Evolutionary conservation across 2,888 invertebrate genomes (phyloP).

Genomic region (Cheilosia vulpina): DNA sequence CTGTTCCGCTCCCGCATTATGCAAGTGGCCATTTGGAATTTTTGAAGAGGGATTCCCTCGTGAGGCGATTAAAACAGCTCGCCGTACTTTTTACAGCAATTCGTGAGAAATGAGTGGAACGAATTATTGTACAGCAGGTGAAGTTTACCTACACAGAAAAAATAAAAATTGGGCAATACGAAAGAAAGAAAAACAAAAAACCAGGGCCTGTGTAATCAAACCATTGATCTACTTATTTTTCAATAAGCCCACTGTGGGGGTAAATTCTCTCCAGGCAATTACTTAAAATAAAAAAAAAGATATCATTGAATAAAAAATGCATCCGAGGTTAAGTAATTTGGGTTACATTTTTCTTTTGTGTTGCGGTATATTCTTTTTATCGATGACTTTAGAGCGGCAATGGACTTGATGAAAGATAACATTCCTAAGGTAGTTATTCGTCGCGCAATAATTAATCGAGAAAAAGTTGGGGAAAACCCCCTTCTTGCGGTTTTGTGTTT

Average conservation of each 20-base stretch:
- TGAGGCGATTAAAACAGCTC: background rate
- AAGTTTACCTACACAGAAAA: background rate
- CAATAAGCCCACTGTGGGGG: constrained; percentile 1
- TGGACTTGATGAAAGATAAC: background rate
- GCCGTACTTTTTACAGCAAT: constrained; percentile 38
- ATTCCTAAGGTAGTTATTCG: constrained; percentile 2
- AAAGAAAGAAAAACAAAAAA: background rate
- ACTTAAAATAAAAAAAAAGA: constrained; percentile 10
- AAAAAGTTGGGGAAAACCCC: background rate
- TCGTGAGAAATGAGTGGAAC: constrained; percentile 70
- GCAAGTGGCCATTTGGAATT: constrained; percentile 45
- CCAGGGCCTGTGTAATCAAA: constrained; percentile 28
- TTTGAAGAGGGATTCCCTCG: constrained; percentile 41
- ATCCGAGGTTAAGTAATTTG: constrained; percentile 39
- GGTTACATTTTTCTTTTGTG: constrained; percentile 4
- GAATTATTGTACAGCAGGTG: constrained; percentile 19
- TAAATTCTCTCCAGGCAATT: constrained; percentile 1
- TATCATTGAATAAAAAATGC: constrained; percentile 31
- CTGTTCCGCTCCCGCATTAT: constrained; percentile 15
- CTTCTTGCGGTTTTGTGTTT: constrained; percentile 20
- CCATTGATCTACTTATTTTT: constrained; percentile 53
- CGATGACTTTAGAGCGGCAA: constrained; percentile 9
- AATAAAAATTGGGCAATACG: constrained; percentile 52
- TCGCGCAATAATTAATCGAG: background rate
- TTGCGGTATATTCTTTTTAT: constrained; percentile 31